Evolutionary conservation across 2,888 invertebrate genomes (phyloP).

Genomic region (Cryptocheilus praepositus): DNA sequence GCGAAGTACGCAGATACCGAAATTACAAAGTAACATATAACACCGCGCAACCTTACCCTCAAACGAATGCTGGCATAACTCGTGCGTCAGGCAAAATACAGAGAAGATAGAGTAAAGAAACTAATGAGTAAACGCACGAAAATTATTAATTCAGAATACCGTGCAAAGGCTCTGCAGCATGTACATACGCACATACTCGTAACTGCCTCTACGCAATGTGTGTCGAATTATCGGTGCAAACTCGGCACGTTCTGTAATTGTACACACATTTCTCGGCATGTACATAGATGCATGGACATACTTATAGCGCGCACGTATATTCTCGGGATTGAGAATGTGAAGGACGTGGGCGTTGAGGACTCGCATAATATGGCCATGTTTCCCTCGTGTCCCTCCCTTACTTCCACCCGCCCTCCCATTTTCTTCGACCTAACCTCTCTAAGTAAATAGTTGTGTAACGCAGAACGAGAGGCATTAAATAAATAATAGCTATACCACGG

Average conservation of each 20-base stretch:
- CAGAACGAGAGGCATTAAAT: conserved; percentile 68
- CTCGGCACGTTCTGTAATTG: conserved; percentile 60
- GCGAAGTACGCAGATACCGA: too few species aligned
- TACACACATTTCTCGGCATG: conserved; percentile 53
- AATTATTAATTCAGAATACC: conserved; percentile 58
- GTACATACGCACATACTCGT: conserved; percentile 29
- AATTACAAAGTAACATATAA: too few species aligned
- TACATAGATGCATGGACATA: conserved; percentile 1
- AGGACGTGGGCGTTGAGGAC: conserved; percentile 51
- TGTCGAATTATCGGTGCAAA: conserved; percentile 69
- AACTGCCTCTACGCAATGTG: conserved; percentile 42
- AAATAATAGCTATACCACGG: conserved; percentile 64
- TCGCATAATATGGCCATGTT: conserved; percentile 47
- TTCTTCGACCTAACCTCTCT: conserved; percentile 46
- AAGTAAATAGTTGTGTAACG: conserved; percentile 67
- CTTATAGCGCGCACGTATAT: conserved; percentile 2
- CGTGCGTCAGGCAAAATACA: too few species aligned
- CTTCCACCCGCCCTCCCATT: conserved; percentile 31
- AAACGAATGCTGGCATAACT: too few species aligned
- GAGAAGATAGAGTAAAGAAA: background rate
- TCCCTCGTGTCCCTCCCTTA: conserved; percentile 13
- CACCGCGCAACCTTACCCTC: too few species aligned
- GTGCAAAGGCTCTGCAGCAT: conserved; percentile 52
- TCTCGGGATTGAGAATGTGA: conserved; percentile 8
- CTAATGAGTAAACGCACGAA: conserved; percentile 55